Evolutionary conservation across 1,140 invertebrate genomes (phyloP).

Genomic region (Bombus difficillimus): DNA sequence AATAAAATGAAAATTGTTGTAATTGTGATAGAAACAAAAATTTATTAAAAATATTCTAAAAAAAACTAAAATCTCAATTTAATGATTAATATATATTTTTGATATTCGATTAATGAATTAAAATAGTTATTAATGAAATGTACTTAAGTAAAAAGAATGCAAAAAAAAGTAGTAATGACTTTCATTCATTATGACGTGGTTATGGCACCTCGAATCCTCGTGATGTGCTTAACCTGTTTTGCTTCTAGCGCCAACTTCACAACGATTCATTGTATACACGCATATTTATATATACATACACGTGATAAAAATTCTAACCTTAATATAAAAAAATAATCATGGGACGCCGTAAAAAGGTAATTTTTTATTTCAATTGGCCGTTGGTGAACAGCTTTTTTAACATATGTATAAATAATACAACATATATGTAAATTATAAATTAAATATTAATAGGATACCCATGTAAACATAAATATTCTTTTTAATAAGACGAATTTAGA

Average conservation of each 20-base stretch:
- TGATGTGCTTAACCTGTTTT: background rate
- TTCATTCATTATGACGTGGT: background rate
- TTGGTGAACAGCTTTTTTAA: background rate
- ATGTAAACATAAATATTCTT: background rate
- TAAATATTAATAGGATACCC: background rate
- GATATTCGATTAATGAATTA: background rate
- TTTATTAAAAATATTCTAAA: too few species aligned
- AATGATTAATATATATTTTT: background rate
- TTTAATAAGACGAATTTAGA: background rate
- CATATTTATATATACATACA: background rate
- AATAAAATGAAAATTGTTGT: background rate
- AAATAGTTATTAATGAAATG: background rate
- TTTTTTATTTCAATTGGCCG: background rate
- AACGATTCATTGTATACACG: background rate
- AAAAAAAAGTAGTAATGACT: background rate
- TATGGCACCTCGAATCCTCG: background rate
- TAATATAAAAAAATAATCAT: conserved; percentile 18
- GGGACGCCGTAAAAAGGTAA: conserved; percentile 53
- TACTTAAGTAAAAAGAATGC: background rate
- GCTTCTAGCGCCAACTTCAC: background rate
- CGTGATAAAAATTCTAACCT: conserved; percentile 40
- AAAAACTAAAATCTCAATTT: background rate
- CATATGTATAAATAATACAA: background rate
- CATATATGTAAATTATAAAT: background rate
- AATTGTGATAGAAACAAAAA: background rate